phyloP scores from a whole-genome alignment of 2,888 invertebrate genomes.

The Eilema sororculum region DNA sequence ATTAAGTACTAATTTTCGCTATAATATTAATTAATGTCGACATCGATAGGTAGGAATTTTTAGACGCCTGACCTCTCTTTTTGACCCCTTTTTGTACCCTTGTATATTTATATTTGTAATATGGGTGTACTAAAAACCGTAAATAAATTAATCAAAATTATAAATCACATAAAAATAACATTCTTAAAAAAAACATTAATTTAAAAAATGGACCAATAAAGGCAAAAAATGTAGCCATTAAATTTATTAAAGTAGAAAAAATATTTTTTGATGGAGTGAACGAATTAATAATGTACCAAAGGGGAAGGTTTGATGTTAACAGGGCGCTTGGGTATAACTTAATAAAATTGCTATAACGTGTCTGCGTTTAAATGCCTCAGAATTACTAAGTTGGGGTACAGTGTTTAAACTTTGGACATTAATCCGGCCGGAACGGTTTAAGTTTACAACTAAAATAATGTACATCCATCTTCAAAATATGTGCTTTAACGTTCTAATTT shows the following conservation, averaged over 20 bases:
- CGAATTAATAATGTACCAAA: constrained; percentile 43
- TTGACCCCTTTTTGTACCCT: no score
- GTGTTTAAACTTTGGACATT: constrained; percentile 57
- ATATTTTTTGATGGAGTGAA: constrained; percentile 27
- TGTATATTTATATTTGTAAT: no score
- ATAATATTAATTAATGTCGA: no score
- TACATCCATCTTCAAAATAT: constrained; percentile 48
- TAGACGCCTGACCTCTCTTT: no score
- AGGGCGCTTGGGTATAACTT: constrained; percentile 43
- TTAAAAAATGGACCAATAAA: constrained; percentile 3
- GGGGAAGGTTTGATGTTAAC: constrained; percentile 41
- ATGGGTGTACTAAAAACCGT: no score
- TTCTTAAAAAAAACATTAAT: constrained; percentile 5
- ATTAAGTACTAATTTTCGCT: no score
- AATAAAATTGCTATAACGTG: constrained; percentile 53
- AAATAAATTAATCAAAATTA: background rate
- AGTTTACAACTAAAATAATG: constrained; percentile 58
- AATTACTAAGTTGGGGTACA: constrained; percentile 50
- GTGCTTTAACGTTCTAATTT: constrained; percentile 4
- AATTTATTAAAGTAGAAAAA: constrained; percentile 12
- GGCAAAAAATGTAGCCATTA: background rate
- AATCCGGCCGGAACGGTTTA: constrained; percentile 61
- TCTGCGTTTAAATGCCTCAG: constrained; percentile 51
- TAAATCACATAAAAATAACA: background rate
- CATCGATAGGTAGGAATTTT: no score